Base-by-base conservation (phyloP, 2,888 invertebrate species). In the Hirudinaria manillensis region DNA sequence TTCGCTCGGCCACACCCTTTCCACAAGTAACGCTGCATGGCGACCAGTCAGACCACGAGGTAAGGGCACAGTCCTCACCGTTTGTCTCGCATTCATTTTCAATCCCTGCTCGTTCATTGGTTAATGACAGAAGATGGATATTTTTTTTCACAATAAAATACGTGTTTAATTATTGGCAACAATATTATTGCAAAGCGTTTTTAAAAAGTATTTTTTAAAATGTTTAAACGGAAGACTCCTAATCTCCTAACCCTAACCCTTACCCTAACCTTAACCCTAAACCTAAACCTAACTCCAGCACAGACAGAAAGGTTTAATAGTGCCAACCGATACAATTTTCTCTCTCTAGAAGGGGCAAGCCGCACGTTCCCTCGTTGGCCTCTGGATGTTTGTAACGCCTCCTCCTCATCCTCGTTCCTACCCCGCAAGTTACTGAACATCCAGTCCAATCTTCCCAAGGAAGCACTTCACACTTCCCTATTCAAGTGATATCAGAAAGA, bases 321-420 rank as follows among this genome's bases (percentile, higher is more conserved):
- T 1, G 19, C 61, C 24, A 6, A 78, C 83, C 84, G 38, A 82
- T 79, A 77, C 85, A 85, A 65, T 81, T 80, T 74, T 84, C 83
- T n/a, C 80, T 81, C 76, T 84, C 82, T 77, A 80, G 78, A 21
- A 83, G 78, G 4, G 81, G 79, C 24, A 81, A 75, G 27, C 78
- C 80, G 78, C 84, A 85, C 81, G 81, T 82, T 10, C 45, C 70
- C 65, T 78, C 76, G 21, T 80, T 79, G 55, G 82, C 81, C 71
- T 80, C 80, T 3, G 81, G 80, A 78, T 81, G 82, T 51, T 80
- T 79, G 55, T 83, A 80, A 74, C 78, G 79, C 21, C 84, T 80
- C 29, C 89, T 88, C 0, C 93, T 87, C 16, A 89, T 89, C 75
- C 92, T 88, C 0, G 90, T 90, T 77, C 91, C 89, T 3, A 72